Conservation (phyloP, 2,797 vertebrate species). For the Microctenopoma lineatum region DNA sequence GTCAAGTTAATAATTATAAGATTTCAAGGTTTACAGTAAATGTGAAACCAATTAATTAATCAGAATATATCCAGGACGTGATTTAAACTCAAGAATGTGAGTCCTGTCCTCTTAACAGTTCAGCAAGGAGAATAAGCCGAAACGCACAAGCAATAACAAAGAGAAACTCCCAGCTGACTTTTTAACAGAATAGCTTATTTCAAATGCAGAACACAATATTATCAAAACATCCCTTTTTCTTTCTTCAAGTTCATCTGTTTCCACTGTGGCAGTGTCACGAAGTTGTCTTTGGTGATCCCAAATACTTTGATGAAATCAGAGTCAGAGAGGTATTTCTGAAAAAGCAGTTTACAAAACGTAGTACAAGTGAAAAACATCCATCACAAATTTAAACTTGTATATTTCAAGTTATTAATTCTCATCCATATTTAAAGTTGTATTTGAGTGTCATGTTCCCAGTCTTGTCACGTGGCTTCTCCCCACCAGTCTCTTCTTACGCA, state of each 20-base stretch:
- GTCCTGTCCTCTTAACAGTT: neutral
- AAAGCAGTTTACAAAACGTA: slow-evolving; percentile 27
- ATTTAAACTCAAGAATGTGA: neutral
- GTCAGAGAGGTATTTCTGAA: slow-evolving; percentile 88
- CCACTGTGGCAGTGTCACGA: slow-evolving; percentile 84
- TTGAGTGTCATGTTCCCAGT: too few relatives aligned
- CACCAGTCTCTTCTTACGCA: too few relatives aligned
- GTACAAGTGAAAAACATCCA: neutral
- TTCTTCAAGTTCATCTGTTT: slow-evolving; percentile 90
- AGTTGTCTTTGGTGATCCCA: slow-evolving; percentile 84
- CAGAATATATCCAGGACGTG: neutral
- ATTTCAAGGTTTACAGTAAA: neutral
- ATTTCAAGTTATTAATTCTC: neutral
- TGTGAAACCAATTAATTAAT: slow-evolving; percentile 1
- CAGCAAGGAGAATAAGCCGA: neutral
- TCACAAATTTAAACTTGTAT: neutral
- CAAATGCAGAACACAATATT: neutral
- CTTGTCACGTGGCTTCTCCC: too few relatives aligned
- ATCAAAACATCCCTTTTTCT: slow-evolving; percentile 86
- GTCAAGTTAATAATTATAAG: neutral
- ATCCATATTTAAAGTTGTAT: too few relatives aligned
- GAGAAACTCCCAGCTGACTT: neutral
- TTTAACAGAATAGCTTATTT: neutral
- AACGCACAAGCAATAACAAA: neutral
- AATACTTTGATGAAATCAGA: slow-evolving; percentile 84